Base-by-base conservation (phyloP, 2,888 invertebrate species). In the Parelbella ahira region DNA sequence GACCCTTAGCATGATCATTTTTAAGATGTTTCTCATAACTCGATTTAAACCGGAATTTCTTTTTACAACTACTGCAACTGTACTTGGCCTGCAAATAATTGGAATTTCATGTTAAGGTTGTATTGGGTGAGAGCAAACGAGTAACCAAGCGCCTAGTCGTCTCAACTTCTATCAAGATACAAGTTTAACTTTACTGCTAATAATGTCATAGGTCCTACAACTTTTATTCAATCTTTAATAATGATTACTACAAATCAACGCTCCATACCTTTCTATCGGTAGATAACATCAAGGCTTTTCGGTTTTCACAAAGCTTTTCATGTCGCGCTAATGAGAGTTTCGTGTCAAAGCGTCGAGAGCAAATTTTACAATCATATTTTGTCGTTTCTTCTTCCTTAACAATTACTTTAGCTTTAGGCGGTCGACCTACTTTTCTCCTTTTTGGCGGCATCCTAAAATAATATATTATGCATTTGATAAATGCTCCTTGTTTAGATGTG, bases 11-110 rank as follows among this genome's bases (percentile, higher is more conserved):
- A 68, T 96, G 95, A 44, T 94, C 91, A 6, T 92, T 90, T 33
- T 89, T 81, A 7, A 89, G 71, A 69, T 96, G 95, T 3, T 91
- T 87, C 29, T 90, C 88, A 47, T 91, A 89, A 52, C 91, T 92
- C 12, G 89, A 83, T 61, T 91, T 88, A 19, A 92, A 90, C 59
- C 91, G 90, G 61, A 95, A 96, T 2, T 92, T 90, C 63, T 94
- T 93, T 5, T 90, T 89, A 59, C 96, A 96, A 51, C 90, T 74
- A 2, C 72, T 68, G 49, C 91, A 91, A 49, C 58, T 63, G 38
- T 50, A 70, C 7, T 55, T 25, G 20, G 54, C 38, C 64, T 67
- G 50, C n/a, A 47, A 57, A 60, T 11, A 47, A 44, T 44, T 25
- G 10, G 37, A 4, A 15, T 5, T 20, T 5, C 10, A 32, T 8